Percentiles rank a stretch among this genome's conserved stretches.
Conservation (phyloP, 2,113 vertebrate species). For the Myrmecobius fasciatus region DNA sequence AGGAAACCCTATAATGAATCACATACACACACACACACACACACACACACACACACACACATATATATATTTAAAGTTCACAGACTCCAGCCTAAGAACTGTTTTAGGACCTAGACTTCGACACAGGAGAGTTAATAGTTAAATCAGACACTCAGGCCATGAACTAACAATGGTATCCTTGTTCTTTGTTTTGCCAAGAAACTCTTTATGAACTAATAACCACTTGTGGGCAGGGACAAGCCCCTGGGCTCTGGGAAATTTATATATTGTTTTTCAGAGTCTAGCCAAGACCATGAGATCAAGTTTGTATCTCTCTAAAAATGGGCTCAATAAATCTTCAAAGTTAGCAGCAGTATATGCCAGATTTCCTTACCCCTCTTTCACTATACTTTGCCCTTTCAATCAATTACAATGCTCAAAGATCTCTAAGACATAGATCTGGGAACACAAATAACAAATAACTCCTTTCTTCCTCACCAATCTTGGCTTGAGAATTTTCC, state of each 20-base stretch:
- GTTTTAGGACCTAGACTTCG: neutral
- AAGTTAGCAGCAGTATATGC: neutral
- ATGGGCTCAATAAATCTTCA: neutral
- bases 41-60: too few relatives aligned
- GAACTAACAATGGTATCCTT: neutral
- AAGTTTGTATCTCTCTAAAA: neutral
- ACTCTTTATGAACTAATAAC: neutral
- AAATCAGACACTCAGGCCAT: neutral
- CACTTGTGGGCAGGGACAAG: neutral
- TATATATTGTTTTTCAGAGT: neutral
- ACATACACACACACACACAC: too few relatives aligned
- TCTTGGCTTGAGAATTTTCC: neutral
- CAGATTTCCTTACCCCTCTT: neutral
- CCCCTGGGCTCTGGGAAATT: slow-evolving; percentile 4
- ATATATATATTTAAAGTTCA: too few relatives aligned
- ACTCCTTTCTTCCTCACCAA: neutral
- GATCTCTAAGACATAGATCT: neutral
- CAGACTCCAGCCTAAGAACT: neutral
- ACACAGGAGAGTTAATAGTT: neutral
- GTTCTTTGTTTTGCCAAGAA: neutral
- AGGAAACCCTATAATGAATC: neutral
- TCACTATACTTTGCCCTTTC: neutral
- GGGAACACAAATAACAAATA: neutral
- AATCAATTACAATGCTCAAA: neutral
- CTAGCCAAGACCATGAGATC: neutral